These are phyloP conservation scores for Trichogramma evanescens DNA, from an alignment of 2,888 invertebrate genomes.

Conservation along the genomic window DNA sequence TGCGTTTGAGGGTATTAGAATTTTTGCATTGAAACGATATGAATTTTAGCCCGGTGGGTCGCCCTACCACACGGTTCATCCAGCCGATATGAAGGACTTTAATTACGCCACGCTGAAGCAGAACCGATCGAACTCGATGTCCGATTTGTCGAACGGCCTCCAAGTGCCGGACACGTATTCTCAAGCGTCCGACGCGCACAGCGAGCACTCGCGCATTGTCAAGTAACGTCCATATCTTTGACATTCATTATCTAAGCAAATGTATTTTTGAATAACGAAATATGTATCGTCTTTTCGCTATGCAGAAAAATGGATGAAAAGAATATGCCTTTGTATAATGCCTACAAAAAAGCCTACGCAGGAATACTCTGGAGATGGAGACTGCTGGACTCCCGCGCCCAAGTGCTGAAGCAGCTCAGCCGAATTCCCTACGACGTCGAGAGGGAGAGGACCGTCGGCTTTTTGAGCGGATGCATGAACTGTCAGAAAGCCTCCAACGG, in stretches of 20 bases:
- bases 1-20: too few species aligned
- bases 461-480: conserved; percentile 64
- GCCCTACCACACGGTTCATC: conserved; percentile 84
- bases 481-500: conserved; percentile 63
- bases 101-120: conserved; percentile 63
- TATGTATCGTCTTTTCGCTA: background rate
- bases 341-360: conserved; percentile 80
- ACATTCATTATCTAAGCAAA: conserved; percentile 27
- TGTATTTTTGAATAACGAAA: conserved; percentile 14
- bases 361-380: conserved; percentile 84
- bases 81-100: conserved; percentile 61
- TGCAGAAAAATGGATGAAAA: conserved; percentile 45
- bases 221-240: conserved; percentile 36
- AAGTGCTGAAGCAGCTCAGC: conserved; percentile 58
- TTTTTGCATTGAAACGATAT: too few species aligned
- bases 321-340: conserved; percentile 62
- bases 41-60: conserved; percentile 65
- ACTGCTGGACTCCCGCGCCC: conserved; percentile 69
- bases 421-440: conserved; percentile 44
- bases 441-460: conserved; percentile 60
- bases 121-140: conserved; percentile 79
- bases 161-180: conserved; percentile 45
- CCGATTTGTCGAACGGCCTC: conserved; percentile 74
- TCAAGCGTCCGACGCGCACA: background rate
- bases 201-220: conserved; percentile 36